phyloP scores from a whole-genome alignment of 2,888 invertebrate species.

The Plemyria rubiginata region DNA sequence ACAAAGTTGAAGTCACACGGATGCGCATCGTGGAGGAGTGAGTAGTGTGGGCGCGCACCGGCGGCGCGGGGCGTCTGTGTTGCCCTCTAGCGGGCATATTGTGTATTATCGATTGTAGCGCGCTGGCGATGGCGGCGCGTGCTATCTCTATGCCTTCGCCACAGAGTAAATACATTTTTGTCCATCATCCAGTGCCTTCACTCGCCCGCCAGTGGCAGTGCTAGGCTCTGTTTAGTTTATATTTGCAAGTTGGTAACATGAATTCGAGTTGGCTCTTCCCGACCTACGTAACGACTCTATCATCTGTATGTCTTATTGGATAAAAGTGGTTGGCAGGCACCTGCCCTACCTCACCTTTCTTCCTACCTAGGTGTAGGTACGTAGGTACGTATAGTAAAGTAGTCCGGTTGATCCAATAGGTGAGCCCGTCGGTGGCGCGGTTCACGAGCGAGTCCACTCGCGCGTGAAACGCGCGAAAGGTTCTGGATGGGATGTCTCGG shows the following conservation, averaged over 20 bases:
- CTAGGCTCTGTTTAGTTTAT: background rate
- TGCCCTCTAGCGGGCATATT: slow-evolving; percentile 83
- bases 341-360: too few relatives aligned
- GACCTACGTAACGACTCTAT: too few relatives aligned
- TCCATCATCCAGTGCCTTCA: background rate
- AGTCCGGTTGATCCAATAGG: too few relatives aligned
- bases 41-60: slow-evolving; percentile 79
- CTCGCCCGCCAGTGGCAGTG: background rate
- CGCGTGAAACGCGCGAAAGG: too few relatives aligned
- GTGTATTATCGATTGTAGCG: slow-evolving; percentile 81
- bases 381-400: too few relatives aligned
- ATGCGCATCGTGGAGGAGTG: slow-evolving; percentile 79
- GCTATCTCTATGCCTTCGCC: background rate
- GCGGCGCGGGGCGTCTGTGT: slow-evolving; percentile 56
- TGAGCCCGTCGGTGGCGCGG: too few relatives aligned
- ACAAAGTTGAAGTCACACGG: slow-evolving; percentile 65
- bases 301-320: too few relatives aligned
- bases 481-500: too few relatives aligned
- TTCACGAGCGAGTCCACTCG: too few relatives aligned
- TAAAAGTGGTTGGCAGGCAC: too few relatives aligned
- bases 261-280: background rate
- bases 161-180: background rate
- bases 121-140: too few relatives aligned
- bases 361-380: too few relatives aligned
- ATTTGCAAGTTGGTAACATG: background rate